Percentiles rank a stretch among this genome's conserved stretches.
These are phyloP conservation scores for Picathartes gymnocephalus DNA, from an alignment of 2,113 vertebrate genomes.

Conservation along the genomic window DNA sequence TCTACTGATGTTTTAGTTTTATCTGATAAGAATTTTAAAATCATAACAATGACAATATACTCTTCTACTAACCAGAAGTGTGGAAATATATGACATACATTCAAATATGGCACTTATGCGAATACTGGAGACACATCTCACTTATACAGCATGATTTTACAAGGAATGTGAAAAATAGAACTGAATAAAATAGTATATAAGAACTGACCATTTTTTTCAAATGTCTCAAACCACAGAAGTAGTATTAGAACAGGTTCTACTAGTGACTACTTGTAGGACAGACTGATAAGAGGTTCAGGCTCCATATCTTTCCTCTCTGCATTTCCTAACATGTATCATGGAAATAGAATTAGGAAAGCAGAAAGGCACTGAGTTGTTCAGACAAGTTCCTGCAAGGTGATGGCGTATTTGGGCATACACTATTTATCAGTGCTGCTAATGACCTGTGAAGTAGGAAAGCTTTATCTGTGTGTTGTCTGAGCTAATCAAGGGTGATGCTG, in stretches of 20 bases:
- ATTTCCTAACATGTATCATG: background rate
- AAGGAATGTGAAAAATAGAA: background rate
- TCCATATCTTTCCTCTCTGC: background rate
- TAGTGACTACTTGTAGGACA: background rate
- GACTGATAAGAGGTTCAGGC: background rate
- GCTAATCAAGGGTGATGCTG: background rate
- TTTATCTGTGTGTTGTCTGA: background rate
- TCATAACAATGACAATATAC: background rate
- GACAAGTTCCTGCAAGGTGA: background rate
- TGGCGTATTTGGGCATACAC: background rate
- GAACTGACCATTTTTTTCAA: background rate
- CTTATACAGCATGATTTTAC: background rate
- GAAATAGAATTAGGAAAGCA: background rate
- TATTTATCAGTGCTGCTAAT: background rate
- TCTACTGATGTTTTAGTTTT: background rate
- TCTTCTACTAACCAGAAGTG: background rate
- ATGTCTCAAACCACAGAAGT: background rate
- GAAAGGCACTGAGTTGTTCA: background rate
- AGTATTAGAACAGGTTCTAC: background rate
- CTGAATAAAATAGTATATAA: background rate
- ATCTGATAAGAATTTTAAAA: background rate
- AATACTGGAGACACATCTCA: background rate
- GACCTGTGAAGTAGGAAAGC: background rate
- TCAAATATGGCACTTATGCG: conserved; percentile 3
- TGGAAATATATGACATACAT: background rate